Evolutionary conservation across 2,888 invertebrate genomes (phyloP), one percentile per base, ranked within the genome.

Genomic region (Eupithecia tripunctaria): DNA sequence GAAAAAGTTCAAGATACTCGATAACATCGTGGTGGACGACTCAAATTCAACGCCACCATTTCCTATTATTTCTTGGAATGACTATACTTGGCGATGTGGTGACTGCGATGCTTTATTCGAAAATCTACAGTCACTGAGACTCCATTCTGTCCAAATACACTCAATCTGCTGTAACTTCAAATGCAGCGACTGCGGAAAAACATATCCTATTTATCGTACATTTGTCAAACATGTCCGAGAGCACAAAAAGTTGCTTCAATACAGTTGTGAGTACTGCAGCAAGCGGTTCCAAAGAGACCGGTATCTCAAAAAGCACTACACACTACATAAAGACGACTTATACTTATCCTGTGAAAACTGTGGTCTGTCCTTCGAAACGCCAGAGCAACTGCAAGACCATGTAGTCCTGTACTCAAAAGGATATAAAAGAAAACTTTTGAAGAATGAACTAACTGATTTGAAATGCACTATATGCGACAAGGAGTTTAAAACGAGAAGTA

Each of bases 91-190:
- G 77, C 83, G 89, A 0, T 94, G 94, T 80, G 92, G 90, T 0
- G 85, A 85, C 43, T 94, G 94, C 47, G 92, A 93, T 71, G 92
- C 93, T 0, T 87, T 90, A 41, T 94, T 92, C 71, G 91, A 91
- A 68, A 92, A 90, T 64, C 83, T 93, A 6, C 81, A 86, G 25
- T 90, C 89, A 0, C 71, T 94, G 67, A 86, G 92, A 65, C 84
- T 94, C 1, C 94, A 94, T 78, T 88, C 93, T 0, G 63, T 91
- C 59, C 90, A 94, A 82, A 93, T 92, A 76, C 94, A 94, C 71
- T 78, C 86, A 0, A 82, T 82, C 8, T 94, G 94, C 75, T 92
- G 92, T 47, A 74, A 84, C 0, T 93, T 92, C 68, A 94, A 94
- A 77, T 94, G 94, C 75, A 85, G 89, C 0, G 91, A 92, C 5